Conservation (phyloP, 2,888 invertebrate species). For the Mactromeris polynyma region DNA sequence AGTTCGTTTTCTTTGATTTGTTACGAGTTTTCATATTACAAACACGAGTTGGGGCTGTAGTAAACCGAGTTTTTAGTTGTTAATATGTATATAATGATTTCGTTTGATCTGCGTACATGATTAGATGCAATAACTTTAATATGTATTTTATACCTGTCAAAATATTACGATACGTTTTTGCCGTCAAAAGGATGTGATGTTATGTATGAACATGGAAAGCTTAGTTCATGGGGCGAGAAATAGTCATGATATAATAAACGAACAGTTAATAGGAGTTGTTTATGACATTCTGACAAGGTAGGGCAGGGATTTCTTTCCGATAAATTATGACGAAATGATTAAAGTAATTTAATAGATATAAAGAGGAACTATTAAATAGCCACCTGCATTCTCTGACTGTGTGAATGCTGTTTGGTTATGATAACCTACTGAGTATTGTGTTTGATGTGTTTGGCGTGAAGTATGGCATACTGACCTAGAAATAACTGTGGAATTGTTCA, state of each 20-base stretch:
- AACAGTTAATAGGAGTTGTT: background rate
- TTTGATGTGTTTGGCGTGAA: background rate
- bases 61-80: slow-evolving; percentile 11
- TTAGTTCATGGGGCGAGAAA: background rate
- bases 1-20: background rate
- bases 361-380: background rate
- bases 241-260: background rate
- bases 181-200: background rate
- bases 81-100: background rate
- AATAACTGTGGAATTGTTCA: background rate
- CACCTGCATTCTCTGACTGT: background rate
- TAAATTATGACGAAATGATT: slow-evolving; percentile 6
- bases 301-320: background rate
- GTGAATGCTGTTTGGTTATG: background rate
- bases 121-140: slow-evolving; percentile 17
- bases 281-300: background rate
- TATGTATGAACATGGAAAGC: background rate
- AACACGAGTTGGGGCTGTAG: background rate
- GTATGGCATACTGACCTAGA: background rate
- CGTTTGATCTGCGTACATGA: slow-evolving; percentile 19
- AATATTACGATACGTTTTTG: background rate
- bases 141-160: slow-evolving; percentile 10
- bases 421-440: background rate
- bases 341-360: slow-evolving; percentile 4
- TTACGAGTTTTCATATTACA: background rate